Base-by-base conservation (phyloP, 2,888 invertebrate species). In the Deladenus siricidicola region DNA sequence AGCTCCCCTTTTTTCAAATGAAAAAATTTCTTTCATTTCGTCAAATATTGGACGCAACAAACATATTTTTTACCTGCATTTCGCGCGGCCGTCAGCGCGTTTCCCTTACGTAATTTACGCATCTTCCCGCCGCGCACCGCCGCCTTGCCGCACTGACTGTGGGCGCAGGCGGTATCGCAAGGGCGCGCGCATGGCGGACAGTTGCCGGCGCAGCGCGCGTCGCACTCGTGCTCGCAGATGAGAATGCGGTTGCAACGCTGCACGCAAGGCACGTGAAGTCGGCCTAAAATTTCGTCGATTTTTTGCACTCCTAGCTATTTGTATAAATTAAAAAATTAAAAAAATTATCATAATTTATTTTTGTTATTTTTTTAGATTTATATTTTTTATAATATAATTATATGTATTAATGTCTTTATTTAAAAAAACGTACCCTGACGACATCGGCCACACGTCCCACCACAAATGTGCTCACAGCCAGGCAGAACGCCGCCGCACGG, bases 151-250 rank as follows among this genome's bases (percentile, higher is more conserved):
- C 86, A 86, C 30, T 54, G 58, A 44, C 80, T 80, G 78, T 86
- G 85, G 4, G 4, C 3, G 70, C 85, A 85, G 1, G 42, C 24
- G 1, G 82, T 81, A 3, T 42, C 57, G 72, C 84, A 84, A 1
- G 52, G 56, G 74, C 83, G 82, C 82, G 56, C 43, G 60, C 80
- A 80, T 0, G 76, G 74, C 4, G 76, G 71, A 57, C 80, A 80
- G 4, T 65, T 54, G 17, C 65, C 55, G 4, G 73, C 67, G 56
- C 80, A 80, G 17, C 66, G 70, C 23, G 65, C 56, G 2, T 63
- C 64, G 60, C 79, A 80, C 4, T 64, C 63, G 61, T 86, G 86
- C 30, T 85, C 85, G 76, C 87, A 86, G 50, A 86, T 83, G 62
- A 86, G 82, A 14, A 75, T 69, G 53, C 82, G 82, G 4, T 81